These are phyloP conservation scores for Harpagoxenus sublaevis DNA, from an alignment of 2,888 invertebrate genomes.

Conservation along the genomic window DNA sequence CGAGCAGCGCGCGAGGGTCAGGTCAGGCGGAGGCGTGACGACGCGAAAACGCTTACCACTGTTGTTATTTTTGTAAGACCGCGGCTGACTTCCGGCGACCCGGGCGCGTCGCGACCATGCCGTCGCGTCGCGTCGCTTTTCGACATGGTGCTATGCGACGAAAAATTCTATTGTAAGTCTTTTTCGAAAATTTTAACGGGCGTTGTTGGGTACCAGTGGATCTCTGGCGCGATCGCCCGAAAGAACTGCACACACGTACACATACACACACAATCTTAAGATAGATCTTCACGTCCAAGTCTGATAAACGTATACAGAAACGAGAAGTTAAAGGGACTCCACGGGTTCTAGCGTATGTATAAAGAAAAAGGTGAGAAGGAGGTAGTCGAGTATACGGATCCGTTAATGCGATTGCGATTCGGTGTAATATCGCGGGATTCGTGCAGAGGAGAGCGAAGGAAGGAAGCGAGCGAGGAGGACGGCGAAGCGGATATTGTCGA, in stretches of 20 bases:
- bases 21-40: neutral
- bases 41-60: constrained; percentile 38
- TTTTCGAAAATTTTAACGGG: constrained; percentile 27
- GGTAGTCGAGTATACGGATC: constrained; percentile 35
- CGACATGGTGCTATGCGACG: constrained; percentile 58
- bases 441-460: constrained; percentile 24
- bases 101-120: constrained; percentile 31
- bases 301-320: constrained; percentile 60
- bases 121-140: constrained; percentile 27
- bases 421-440: constrained; percentile 59
- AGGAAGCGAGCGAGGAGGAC: constrained; percentile 7
- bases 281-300: constrained; percentile 66
- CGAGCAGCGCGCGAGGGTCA: constrained; percentile 1
- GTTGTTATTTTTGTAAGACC: constrained; percentile 61
- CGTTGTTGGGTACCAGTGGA: constrained; percentile 59
- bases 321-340: constrained; percentile 48
- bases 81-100: constrained; percentile 19
- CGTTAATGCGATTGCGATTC: constrained; percentile 58
- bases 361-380: constrained; percentile 1
- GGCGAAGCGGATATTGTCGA: constrained; percentile 27
- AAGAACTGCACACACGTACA: constrained; percentile 20
- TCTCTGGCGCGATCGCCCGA: constrained; percentile 50
- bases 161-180: constrained; percentile 44
- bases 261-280: constrained; percentile 44
- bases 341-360: constrained; percentile 52